Percentiles rank a stretch among this genome's conserved stretches.
These are phyloP conservation scores for Heliothis subflexa DNA, from an alignment of 1,140 invertebrate genomes.

Conservation along the genomic window DNA sequence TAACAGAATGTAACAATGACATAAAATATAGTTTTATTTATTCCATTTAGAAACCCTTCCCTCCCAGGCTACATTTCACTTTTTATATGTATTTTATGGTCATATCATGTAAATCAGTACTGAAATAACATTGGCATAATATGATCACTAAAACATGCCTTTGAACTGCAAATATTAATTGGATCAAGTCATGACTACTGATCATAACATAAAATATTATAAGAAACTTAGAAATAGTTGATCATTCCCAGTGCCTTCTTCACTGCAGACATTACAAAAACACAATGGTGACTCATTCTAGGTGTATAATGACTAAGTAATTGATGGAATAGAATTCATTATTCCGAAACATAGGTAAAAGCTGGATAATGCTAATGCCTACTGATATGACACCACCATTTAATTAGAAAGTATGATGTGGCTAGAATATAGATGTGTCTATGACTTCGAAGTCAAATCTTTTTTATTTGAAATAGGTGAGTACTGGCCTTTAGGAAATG, in stretches of 20 bases:
- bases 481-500: too few relatives aligned
- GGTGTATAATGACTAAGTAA: conserved; percentile 37
- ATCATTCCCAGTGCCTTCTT: conserved; percentile 6
- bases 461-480: background rate
- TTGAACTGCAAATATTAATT: too few relatives aligned
- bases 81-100: too few relatives aligned
- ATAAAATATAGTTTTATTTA: background rate
- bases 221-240: conserved; percentile 30
- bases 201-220: background rate
- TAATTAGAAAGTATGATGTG: background rate
- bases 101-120: background rate
- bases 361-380: background rate
- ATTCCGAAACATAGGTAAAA: conserved; percentile 7
- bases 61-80: too few relatives aligned
- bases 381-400: background rate
- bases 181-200: too few relatives aligned
- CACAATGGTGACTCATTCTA: conserved; percentile 30
- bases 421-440: background rate
- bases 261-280: conserved; percentile 26
- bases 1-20: background rate
- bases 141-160: background rate
- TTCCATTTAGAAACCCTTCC: too few relatives aligned
- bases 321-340: conserved; percentile 15
- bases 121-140: background rate
- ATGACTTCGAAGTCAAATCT: background rate